Percentiles rank a stretch among this genome's conserved stretches.
Conservation (phyloP, 1,140 invertebrate genomes). For the Hesperophylax magnus region DNA sequence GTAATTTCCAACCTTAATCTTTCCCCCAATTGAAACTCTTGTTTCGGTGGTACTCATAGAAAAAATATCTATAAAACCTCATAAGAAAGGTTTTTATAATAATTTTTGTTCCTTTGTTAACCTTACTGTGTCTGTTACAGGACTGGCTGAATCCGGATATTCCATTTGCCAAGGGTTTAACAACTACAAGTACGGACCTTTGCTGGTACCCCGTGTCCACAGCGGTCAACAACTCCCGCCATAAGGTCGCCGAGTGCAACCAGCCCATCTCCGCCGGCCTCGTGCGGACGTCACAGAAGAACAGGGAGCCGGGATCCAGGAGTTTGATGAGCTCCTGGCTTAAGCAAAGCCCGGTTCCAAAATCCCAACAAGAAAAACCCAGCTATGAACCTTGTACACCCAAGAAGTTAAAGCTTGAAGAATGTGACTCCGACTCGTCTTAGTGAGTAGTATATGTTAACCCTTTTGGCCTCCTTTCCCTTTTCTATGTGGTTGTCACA, state of each 20-base stretch:
- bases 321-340: constrained; percentile 65
- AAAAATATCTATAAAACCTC: too few relatives aligned
- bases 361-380: not conserved
- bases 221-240: constrained; percentile 80
- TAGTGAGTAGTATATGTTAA: too few relatives aligned
- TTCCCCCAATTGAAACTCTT: too few relatives aligned
- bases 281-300: not conserved
- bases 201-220: constrained; percentile 80
- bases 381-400: constrained; percentile 4
- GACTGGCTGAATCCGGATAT: constrained; percentile 79
- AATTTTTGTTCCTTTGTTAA: too few relatives aligned
- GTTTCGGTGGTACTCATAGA: too few relatives aligned
- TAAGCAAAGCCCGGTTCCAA: constrained; percentile 17
- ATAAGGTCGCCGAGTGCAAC: constrained; percentile 80
- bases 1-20: too few relatives aligned
- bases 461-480: too few relatives aligned
- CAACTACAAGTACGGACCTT: constrained; percentile 70
- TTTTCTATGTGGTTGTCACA: too few relatives aligned
- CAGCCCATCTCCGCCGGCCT: constrained; percentile 64
- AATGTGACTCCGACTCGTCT: too few relatives aligned
- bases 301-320: constrained; percentile 55
- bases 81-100: too few relatives aligned
- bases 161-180: constrained; percentile 71
- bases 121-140: constrained; percentile 60
- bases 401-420: not conserved